Evolutionary conservation across 2,797 vertebrate genomes (phyloP).

Genomic region (Tenualosa ilisha): DNA sequence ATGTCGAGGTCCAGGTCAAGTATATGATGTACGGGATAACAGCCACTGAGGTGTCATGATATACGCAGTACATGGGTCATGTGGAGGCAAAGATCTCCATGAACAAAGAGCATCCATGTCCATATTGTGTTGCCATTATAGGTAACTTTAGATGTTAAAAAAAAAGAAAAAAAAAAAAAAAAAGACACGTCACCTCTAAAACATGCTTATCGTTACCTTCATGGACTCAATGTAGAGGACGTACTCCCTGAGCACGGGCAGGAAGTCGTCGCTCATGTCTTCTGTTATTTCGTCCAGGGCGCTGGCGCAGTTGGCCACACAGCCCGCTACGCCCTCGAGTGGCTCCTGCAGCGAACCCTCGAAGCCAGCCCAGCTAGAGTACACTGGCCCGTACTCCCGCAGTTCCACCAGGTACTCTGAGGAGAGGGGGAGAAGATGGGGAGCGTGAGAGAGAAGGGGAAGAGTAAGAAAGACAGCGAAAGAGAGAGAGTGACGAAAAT

Average conservation of each 20-base stretch:
- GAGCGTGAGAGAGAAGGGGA: background rate
- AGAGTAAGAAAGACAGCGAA: background rate
- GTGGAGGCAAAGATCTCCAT: no score
- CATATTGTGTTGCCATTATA: no score
- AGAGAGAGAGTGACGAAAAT: background rate
- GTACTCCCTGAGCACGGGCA: slow-evolving; percentile 94
- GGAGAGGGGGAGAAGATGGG: background rate
- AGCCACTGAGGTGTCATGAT: no score
- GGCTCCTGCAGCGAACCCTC: slow-evolving; percentile 86
- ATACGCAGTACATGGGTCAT: no score
- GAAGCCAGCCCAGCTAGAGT: slow-evolving; percentile 86
- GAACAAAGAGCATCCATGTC: no score
- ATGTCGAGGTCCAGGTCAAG: no score
- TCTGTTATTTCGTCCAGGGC: slow-evolving; percentile 91
- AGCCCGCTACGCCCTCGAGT: slow-evolving; percentile 86
- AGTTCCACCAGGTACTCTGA: slow-evolving; percentile 93
- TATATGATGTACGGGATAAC: no score
- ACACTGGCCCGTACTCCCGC: slow-evolving; percentile 89
- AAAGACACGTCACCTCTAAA: background rate
- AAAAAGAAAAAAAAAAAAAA: no score
- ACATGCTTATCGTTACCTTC: slow-evolving; percentile 79
- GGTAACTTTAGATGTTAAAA: no score
- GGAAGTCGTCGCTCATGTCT: slow-evolving; percentile 90
- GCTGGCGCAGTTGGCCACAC: slow-evolving; percentile 81
- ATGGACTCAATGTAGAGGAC: slow-evolving; percentile 93